phyloP scores from a whole-genome alignment of 2,888 invertebrate species.

The Xiphydria camelus region DNA sequence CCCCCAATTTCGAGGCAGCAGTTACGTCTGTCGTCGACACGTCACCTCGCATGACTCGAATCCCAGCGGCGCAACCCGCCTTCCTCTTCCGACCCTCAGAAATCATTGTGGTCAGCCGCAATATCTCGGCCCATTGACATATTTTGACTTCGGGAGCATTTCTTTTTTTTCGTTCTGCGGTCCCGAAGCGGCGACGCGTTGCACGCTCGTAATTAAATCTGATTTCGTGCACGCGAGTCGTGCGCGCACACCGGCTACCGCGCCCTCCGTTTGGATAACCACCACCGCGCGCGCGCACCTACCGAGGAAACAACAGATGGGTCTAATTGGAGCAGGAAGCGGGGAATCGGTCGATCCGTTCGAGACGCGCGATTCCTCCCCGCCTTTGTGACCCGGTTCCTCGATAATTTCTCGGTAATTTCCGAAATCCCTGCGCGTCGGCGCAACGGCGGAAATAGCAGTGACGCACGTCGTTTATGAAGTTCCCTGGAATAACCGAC shows the following conservation, averaged over 20 bases:
- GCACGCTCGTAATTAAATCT: constrained; percentile 9
- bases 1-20: neutral
- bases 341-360: too few species aligned
- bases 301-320: constrained; percentile 29
- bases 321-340: constrained; percentile 39
- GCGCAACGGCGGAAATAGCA: neutral
- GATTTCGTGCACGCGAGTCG: constrained; percentile 18
- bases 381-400: constrained; percentile 6
- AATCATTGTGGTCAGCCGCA: constrained; percentile 48
- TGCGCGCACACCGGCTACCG: too few species aligned
- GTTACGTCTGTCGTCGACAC: constrained; percentile 44
- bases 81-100: constrained; percentile 9
- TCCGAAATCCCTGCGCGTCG: constrained; percentile 9
- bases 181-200: too few species aligned
- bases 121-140: constrained; percentile 49
- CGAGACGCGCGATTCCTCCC: constrained; percentile 8
- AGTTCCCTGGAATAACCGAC: neutral
- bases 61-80: constrained; percentile 8
- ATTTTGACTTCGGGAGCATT: constrained; percentile 43
- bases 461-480: neutral
- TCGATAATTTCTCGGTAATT: constrained; percentile 17
- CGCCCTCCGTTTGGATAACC: neutral
- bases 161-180: constrained; percentile 26
- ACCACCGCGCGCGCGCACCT: neutral
- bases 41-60: constrained; percentile 51